These are phyloP conservation scores for Campylorhamphus procurvoides DNA, from an alignment of 2,113 vertebrate species.

Conservation along the genomic window DNA sequence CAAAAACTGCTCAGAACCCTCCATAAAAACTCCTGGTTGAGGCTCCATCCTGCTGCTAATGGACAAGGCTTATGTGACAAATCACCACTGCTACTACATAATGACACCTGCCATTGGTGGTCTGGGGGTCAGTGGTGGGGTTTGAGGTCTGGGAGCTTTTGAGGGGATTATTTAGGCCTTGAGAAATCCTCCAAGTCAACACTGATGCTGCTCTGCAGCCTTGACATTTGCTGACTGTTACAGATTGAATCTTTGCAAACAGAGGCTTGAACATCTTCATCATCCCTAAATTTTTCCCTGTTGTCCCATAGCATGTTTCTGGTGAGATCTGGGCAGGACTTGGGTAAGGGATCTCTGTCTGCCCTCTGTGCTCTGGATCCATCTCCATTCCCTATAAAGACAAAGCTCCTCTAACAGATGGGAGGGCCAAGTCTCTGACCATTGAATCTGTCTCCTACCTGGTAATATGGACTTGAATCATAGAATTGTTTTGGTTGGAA, in stretches of 20 bases:
- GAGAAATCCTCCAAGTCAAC: neutral
- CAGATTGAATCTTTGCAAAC: neutral
- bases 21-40: neutral
- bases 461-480: neutral
- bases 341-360: neutral
- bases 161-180: neutral
- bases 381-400: neutral
- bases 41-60: neutral
- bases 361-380: neutral
- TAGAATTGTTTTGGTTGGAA: neutral
- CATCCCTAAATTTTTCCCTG: neutral
- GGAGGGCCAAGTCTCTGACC: neutral
- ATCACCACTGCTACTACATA: neutral
- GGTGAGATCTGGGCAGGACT: neutral
- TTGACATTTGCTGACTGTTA: neutral
- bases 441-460: neutral
- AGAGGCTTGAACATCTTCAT: neutral
- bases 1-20: neutral
- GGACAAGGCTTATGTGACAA: neutral
- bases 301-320: neutral
- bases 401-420: neutral
- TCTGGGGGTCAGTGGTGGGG: accelerated
- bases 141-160: neutral
- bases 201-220: neutral
- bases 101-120: neutral